Evolutionary conservation across 2,797 vertebrate species (phyloP).

Genomic region (Sebastiscus albofasciatus): DNA sequence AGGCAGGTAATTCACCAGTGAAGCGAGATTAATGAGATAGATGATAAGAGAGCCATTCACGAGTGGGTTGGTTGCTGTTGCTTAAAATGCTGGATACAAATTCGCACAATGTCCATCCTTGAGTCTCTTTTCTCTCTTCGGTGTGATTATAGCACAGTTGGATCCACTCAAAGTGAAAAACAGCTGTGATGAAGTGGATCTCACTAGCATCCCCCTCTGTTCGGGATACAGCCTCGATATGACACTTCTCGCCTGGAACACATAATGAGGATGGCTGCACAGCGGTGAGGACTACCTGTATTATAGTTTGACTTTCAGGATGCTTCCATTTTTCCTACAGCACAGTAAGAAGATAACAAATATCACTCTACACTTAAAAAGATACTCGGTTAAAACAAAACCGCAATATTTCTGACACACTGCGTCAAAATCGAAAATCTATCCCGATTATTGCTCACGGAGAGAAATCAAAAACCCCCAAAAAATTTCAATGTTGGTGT

Average conservation of each 20-base stretch:
- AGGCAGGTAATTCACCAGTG: conserved; percentile 18
- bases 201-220: conserved; percentile 37
- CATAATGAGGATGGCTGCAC: conserved; percentile 1
- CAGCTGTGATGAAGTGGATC: conserved; percentile 50
- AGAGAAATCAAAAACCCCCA: not conserved
- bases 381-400: not conserved
- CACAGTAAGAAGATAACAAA: not conserved
- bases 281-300: not conserved
- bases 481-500: not conserved
- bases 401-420: not conserved
- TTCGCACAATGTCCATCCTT: conserved; percentile 16
- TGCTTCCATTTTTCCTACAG: not conserved
- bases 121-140: conserved; percentile 9
- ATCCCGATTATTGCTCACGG: not conserved
- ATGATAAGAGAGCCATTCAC: conserved; percentile 1
- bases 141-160: conserved; percentile 36
- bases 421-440: not conserved
- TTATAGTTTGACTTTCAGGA: not conserved
- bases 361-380: not conserved
- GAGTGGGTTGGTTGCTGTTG: not conserved
- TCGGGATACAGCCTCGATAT: conserved; percentile 7
- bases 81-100: not conserved
- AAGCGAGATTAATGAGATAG: conserved; percentile 36
- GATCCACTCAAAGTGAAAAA: conserved; percentile 42
- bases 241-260: conserved; percentile 4